Conservation (phyloP, 1,140 invertebrate species). For the Vollenhovia emeryi region DNA sequence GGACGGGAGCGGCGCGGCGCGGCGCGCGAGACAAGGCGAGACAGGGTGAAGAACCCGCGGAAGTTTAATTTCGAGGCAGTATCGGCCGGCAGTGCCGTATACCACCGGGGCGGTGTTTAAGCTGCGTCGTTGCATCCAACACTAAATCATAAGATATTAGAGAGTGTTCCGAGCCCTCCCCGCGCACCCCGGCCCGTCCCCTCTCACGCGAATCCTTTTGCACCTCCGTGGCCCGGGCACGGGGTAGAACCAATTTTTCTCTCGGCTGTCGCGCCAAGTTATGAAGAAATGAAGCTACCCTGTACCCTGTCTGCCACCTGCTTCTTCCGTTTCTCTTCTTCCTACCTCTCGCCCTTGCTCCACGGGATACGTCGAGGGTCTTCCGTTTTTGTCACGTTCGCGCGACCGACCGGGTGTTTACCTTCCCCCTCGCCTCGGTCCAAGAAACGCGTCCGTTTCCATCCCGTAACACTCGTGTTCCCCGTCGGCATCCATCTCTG, state of each 20-base stretch:
- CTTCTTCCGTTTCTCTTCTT: slow-evolving; percentile 55
- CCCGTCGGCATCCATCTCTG: slow-evolving; percentile 20
- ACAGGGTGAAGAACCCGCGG: slow-evolving; percentile 56
- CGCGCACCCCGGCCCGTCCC: slow-evolving; percentile 35
- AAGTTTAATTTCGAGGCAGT: slow-evolving; percentile 82
- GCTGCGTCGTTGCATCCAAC: slow-evolving; percentile 79
- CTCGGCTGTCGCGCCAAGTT: slow-evolving; percentile 80
- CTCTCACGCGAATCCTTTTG: slow-evolving; percentile 68
- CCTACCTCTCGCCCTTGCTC: slow-evolving; percentile 30
- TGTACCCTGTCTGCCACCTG: slow-evolving; percentile 68
- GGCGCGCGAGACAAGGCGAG: slow-evolving; percentile 54
- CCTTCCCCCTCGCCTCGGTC: slow-evolving; percentile 4
- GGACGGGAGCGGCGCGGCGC: neutral
- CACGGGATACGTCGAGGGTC: slow-evolving; percentile 56
- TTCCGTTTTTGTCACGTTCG: slow-evolving; percentile 57
- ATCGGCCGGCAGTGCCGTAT: slow-evolving; percentile 73
- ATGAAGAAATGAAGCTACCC: slow-evolving; percentile 79
- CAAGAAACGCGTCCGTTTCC: neutral
- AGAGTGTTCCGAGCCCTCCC: slow-evolving; percentile 64
- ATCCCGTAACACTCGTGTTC: slow-evolving; percentile 2
- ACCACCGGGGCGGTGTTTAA: slow-evolving; percentile 74
- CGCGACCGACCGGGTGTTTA: slow-evolving; percentile 51
- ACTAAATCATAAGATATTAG: slow-evolving; percentile 84
- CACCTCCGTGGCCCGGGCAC: slow-evolving; percentile 64
- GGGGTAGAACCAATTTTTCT: slow-evolving; percentile 82